Conservation (phyloP, 2,797 vertebrate genomes). For the Phyllotis vaccarum region DNA sequence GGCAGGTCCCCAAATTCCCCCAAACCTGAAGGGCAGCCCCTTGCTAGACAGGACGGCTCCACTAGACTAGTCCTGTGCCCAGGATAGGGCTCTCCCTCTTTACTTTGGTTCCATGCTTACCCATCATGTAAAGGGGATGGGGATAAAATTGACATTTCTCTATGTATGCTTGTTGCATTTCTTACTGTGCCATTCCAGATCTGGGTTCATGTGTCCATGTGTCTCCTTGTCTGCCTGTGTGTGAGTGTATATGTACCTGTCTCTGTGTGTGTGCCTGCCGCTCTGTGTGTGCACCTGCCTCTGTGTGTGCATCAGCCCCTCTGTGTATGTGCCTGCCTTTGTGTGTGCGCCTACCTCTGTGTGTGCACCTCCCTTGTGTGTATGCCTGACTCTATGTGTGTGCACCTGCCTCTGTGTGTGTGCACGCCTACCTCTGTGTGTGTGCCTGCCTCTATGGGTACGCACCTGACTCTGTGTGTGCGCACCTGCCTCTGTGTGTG, state of each 20-base stretch:
- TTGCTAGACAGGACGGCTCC: neutral
- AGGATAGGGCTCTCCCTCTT: fast-evolving
- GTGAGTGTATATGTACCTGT: neutral
- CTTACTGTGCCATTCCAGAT: neutral
- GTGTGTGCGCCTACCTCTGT: neutral
- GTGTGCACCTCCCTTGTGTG: neutral
- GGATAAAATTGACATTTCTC: neutral
- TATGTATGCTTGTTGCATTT: neutral
- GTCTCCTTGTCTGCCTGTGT: neutral
- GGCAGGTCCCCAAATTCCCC: neutral
- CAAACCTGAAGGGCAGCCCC: too few species aligned
- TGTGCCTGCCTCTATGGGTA: neutral
- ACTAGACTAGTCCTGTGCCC: neutral
- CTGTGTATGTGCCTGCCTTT: neutral
- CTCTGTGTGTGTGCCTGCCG: neutral
- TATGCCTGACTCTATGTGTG: neutral
- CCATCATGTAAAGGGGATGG: neutral
- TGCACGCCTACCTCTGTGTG: too few species aligned
- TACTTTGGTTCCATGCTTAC: neutral
- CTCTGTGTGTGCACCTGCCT: neutral
- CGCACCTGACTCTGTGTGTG: too few species aligned
- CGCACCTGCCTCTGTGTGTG: neutral
- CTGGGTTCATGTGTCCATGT: neutral
- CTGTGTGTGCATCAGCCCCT: too few species aligned
- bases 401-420: neutral